phyloP scores from a whole-genome alignment of 2,113 vertebrate species.

The Bagarius yarrelli region DNA sequence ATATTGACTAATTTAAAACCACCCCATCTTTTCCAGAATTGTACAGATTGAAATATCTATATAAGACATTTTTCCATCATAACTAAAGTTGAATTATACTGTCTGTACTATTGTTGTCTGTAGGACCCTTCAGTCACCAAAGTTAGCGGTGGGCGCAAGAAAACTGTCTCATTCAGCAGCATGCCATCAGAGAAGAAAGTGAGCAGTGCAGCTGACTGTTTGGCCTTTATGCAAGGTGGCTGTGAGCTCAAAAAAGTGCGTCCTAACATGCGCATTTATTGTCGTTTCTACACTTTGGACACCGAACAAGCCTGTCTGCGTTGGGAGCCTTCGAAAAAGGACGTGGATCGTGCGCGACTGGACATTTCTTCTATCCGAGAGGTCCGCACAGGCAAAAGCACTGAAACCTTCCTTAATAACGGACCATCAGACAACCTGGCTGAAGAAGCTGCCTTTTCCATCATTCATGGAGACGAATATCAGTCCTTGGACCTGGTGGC shows the following conservation, averaged over 20 bases:
- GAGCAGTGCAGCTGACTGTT: slow-evolving; percentile 90
- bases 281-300: slow-evolving; percentile 93
- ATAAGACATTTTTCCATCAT: no score
- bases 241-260: slow-evolving; percentile 97
- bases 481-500: slow-evolving; percentile 96
- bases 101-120: slow-evolving; percentile 48
- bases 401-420: slow-evolving; percentile 93
- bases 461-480: slow-evolving; percentile 94
- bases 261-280: slow-evolving; percentile 92
- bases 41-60: no score
- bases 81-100: not conserved
- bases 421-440: slow-evolving; percentile 89
- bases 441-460: slow-evolving; percentile 90
- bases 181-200: slow-evolving; percentile 98
- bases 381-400: slow-evolving; percentile 93
- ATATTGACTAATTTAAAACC: no score
- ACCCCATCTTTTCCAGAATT: no score
- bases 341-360: slow-evolving; percentile 88
- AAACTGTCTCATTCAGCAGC: slow-evolving; percentile 98
- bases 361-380: slow-evolving; percentile 89
- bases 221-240: slow-evolving; percentile 97
- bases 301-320: slow-evolving; percentile 87
- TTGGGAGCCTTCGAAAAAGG: slow-evolving; percentile 98
- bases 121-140: slow-evolving; percentile 94
- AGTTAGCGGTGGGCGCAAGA: slow-evolving; percentile 84